Percentiles rank a stretch among this genome's conserved stretches.
phyloP scores from a whole-genome alignment of 2,797 vertebrate species.

The Mus caroli region DNA sequence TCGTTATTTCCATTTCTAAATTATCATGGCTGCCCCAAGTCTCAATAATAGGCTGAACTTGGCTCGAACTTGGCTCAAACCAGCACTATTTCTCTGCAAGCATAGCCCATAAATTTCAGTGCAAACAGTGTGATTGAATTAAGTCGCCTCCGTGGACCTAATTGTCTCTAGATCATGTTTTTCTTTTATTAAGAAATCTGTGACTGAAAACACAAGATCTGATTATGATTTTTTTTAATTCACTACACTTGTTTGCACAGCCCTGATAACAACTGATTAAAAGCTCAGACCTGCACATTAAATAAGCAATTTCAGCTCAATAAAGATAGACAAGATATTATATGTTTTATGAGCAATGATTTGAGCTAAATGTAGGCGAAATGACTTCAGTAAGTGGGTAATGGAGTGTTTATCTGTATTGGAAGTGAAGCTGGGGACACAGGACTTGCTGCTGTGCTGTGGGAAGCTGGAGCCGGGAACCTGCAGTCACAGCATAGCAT shows the following conservation, averaged over 20 bases:
- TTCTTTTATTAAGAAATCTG: slow-evolving; percentile 66
- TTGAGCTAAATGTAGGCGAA: slow-evolving; percentile 59
- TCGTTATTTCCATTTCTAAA: slow-evolving; percentile 72
- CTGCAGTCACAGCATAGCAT: background rate
- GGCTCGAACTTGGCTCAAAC: slow-evolving; percentile 38
- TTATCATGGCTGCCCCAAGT: slow-evolving; percentile 35
- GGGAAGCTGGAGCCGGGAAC: slow-evolving; percentile 53
- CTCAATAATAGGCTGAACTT: slow-evolving; percentile 56
- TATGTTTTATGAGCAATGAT: slow-evolving; percentile 60
- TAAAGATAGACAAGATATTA: slow-evolving; percentile 55
- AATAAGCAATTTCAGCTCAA: slow-evolving; percentile 72
- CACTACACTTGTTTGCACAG: slow-evolving; percentile 69
- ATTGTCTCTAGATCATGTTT: slow-evolving; percentile 20
- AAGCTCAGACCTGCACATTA: slow-evolving; percentile 67
- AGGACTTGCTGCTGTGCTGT: slow-evolving; percentile 13
- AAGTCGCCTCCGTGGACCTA: slow-evolving; percentile 48
- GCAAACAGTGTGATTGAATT: slow-evolving; percentile 66
- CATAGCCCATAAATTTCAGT: slow-evolving; percentile 61
- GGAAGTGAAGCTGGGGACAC: slow-evolving; percentile 31
- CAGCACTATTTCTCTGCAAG: slow-evolving; percentile 37
- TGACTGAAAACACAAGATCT: slow-evolving; percentile 64
- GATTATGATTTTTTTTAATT: slow-evolving; percentile 47
- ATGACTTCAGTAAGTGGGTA: slow-evolving; percentile 55
- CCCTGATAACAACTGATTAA: slow-evolving; percentile 54
- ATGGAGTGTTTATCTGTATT: slow-evolving; percentile 59